Evolutionary conservation across 2,797 vertebrate species (phyloP).

Genomic region (Notoglanidium macrostoma): DNA sequence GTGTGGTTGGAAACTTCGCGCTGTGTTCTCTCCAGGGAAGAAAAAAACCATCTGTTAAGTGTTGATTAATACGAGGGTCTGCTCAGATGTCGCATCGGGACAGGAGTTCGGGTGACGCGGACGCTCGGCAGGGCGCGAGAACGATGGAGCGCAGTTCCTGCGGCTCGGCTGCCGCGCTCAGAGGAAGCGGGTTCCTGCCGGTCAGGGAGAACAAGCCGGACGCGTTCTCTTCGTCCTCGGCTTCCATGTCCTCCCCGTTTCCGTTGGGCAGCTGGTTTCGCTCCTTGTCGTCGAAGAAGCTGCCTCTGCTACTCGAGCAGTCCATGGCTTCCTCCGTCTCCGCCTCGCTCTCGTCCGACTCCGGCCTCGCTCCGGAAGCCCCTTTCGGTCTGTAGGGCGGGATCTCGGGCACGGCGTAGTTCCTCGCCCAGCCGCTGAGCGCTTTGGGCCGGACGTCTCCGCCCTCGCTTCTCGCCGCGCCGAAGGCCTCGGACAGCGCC

Average conservation of each 20-base stretch:
- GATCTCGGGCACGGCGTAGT: conserved; percentile 87
- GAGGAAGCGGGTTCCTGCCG: conserved; percentile 51
- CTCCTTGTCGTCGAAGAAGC: conserved; percentile 54
- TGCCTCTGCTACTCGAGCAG: conserved; percentile 78
- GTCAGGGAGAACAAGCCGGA: conserved; percentile 47
- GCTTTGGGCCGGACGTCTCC: conserved; percentile 76
- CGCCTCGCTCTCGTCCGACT: conserved; percentile 59
- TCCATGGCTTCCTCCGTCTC: conserved; percentile 84
- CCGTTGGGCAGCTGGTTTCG: conserved; percentile 46
- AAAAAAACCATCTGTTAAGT: conserved; percentile 33
- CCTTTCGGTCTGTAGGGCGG: conserved; percentile 82
- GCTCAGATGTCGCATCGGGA: conserved; percentile 71
- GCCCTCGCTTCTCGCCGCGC: conserved; percentile 72
- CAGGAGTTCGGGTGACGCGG: conserved; percentile 63
- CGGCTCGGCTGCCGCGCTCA: conserved; percentile 49
- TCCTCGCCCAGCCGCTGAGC: conserved; percentile 75
- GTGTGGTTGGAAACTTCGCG: background rate
- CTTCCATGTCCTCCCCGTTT: conserved; percentile 78
- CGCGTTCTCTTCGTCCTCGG: conserved; percentile 69
- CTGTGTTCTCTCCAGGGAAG: conserved; percentile 10
- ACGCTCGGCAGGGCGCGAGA: conserved; percentile 62
- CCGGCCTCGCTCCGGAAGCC: conserved; percentile 65
- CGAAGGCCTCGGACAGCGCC: conserved; percentile 75
- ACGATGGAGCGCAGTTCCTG: conserved; percentile 59
- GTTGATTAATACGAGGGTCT: background rate